A percentile compares a stretch with the other conserved stretches of the same genome.
phyloP scores from a whole-genome alignment of 2,113 vertebrate genomes.

The Oreocharis arfaki region DNA sequence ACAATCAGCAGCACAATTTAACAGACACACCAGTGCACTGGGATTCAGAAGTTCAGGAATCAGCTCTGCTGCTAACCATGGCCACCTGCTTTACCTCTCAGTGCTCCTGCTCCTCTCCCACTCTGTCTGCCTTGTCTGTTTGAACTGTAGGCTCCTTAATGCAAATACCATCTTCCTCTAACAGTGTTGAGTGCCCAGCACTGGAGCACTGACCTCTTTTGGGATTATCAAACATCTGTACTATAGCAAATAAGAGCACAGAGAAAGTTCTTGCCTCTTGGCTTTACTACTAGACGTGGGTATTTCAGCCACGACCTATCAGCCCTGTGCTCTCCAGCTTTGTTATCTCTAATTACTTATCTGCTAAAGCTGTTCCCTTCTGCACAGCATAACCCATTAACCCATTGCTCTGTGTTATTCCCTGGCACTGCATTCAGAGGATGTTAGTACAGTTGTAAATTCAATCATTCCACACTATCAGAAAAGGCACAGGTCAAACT shows the following conservation, averaged over 20 bases:
- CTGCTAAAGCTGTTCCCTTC: neutral
- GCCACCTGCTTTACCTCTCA: constrained; percentile 56
- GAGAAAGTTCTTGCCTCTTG: neutral
- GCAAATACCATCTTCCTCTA: constrained; percentile 8
- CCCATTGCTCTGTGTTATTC: neutral
- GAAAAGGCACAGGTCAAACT: neutral
- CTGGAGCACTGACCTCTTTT: neutral
- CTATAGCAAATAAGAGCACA: neutral
- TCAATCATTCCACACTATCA: neutral
- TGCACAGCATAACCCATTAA: neutral
- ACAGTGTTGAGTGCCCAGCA: neutral
- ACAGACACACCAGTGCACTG: neutral
- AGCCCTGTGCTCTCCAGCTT: neutral
- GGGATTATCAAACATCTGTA: neutral
- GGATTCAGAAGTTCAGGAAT: neutral
- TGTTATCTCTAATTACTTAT: constrained; percentile 1
- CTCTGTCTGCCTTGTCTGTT: neutral
- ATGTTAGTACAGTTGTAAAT: neutral
- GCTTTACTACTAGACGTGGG: neutral
- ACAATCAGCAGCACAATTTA: constrained; percentile 1
- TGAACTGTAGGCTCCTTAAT: neutral
- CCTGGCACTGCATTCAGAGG: neutral
- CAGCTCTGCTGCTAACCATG: neutral
- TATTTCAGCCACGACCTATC: neutral
- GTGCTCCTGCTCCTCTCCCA: neutral